These are phyloP conservation scores for Ceratotherium simum DNA, from an alignment of 2,113 vertebrate species.

Conservation along the genomic window DNA sequence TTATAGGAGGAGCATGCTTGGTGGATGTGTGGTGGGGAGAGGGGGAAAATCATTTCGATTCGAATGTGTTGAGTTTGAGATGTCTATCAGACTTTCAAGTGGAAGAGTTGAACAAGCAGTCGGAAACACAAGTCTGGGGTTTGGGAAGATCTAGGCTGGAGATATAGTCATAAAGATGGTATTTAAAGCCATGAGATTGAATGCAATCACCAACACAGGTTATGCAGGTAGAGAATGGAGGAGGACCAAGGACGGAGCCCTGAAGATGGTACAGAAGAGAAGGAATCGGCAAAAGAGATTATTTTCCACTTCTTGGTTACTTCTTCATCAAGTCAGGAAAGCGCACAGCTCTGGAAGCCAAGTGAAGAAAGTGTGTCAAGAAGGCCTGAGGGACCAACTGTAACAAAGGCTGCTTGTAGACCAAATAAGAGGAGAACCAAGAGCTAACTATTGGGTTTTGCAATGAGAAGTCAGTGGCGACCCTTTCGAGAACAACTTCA, in stretches of 20 bases:
- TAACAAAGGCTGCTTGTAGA: not conserved
- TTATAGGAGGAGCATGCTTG: not conserved
- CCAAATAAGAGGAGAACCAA: not conserved
- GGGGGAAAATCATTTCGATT: not conserved
- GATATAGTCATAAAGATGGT: not conserved
- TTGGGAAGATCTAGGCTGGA: not conserved
- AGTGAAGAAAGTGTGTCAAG: not conserved
- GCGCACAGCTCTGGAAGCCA: not conserved
- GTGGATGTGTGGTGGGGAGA: not conserved
- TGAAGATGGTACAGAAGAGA: not conserved
- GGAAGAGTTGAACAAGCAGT: not conserved
- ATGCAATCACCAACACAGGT: not conserved
- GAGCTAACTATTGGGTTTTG: conserved; percentile 14
- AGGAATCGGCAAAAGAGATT: not conserved
- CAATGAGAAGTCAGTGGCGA: not conserved
- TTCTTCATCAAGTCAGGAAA: not conserved
- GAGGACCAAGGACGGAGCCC: not conserved
- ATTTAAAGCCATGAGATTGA: conserved; percentile 8
- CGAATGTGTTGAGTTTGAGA: not conserved
- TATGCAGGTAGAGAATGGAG: not conserved
- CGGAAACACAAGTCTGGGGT: not conserved
- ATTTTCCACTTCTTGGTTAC: too few relatives aligned
- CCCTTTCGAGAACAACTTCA: not conserved
- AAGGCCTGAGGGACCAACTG: not conserved
- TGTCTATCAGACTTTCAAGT: not conserved